Base-by-base conservation (phyloP, 1,140 invertebrate genomes). In the Microplitis mediator region DNA sequence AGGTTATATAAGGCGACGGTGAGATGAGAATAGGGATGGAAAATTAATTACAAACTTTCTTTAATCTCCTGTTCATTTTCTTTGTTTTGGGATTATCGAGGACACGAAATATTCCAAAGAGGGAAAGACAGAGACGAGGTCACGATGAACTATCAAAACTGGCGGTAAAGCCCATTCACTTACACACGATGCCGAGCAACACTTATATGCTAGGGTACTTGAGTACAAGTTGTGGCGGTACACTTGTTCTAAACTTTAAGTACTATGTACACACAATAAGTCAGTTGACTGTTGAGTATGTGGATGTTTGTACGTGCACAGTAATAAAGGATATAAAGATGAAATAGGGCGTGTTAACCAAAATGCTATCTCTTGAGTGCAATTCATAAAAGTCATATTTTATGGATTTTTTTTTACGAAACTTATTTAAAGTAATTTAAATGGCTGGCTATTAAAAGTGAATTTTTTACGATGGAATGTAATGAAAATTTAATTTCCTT, bases 91-190 rank as follows among this genome's bases (percentile, higher is more conserved):
- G 36, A 51, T 14, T 65, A n/a, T 51, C 16, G 39, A 65, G 45
- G 63, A 65, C 4, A 16, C 11, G 34, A 45, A 13, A 45, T 45
- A 45, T 9, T 9, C 39, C 8, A 45, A 45, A 45, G 39, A 45
- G 11, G 39, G 39, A 45, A 45, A 45, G 39, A 45, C 6, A 45
- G 39, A 45, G 36, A 36, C 60, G 16, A 39, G 63, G 36, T 65
- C 16, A 50, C 63, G 63, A 50, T 65, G 4, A 65, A 65, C 63
- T 51, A 65, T 65, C 63, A 65, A 45, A 45, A 45, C 39, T 45
- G 36, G 16, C 39, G 36, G 31, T 16, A 8, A 31, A 45, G 63
- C 35, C 63, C 63, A 32, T 65, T 32, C 50, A 67, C 65, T 67
- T 67, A 67, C 65, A 32, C 39, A 11, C 39, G 6, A 11, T 5